A percentile compares a stretch with the other conserved stretches of the same genome.
Conservation (phyloP, 1,140 invertebrate species). For the Nasonia vitripennis region DNA sequence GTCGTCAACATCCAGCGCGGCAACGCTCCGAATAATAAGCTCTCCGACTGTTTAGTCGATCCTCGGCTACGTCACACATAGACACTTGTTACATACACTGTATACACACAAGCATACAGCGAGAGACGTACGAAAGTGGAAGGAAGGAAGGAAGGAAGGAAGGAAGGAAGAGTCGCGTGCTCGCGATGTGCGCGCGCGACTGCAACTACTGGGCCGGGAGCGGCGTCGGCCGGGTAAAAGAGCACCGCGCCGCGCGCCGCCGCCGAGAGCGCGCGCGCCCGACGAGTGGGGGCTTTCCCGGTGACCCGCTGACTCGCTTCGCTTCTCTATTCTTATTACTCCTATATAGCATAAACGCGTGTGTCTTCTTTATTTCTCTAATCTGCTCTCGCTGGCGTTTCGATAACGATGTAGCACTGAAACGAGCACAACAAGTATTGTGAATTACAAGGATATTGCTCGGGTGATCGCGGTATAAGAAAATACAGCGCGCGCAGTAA, state of each 20-base stretch:
- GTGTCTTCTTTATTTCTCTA: too few species aligned
- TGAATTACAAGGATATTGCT: not conserved
- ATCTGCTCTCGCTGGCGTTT: too few species aligned
- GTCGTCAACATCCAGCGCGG: not conserved
- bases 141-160: not conserved
- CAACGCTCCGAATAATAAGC: not conserved
- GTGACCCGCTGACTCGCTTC: slow-evolving; percentile 11
- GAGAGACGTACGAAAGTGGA: not conserved
- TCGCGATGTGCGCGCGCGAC: slow-evolving; percentile 11
- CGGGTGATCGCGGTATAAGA: not conserved
- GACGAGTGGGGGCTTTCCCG: not conserved
- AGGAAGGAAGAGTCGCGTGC: not conserved
- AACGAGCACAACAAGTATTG: too few species aligned
- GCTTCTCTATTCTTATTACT: not conserved
- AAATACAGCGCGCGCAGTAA: not conserved
- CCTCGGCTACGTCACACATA: not conserved
- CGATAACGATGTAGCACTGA: too few species aligned
- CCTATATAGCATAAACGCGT: too few species aligned
- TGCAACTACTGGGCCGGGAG: not conserved
- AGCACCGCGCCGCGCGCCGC: not conserved
- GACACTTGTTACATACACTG: not conserved
- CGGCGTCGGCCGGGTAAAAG: too few species aligned
- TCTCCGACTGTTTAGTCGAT: slow-evolving; percentile 29
- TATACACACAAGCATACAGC: not conserved
- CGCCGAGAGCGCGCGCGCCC: not conserved